Evolutionary conservation across 2,888 invertebrate genomes (phyloP).

Genomic region (Miltochrista miniata): DNA sequence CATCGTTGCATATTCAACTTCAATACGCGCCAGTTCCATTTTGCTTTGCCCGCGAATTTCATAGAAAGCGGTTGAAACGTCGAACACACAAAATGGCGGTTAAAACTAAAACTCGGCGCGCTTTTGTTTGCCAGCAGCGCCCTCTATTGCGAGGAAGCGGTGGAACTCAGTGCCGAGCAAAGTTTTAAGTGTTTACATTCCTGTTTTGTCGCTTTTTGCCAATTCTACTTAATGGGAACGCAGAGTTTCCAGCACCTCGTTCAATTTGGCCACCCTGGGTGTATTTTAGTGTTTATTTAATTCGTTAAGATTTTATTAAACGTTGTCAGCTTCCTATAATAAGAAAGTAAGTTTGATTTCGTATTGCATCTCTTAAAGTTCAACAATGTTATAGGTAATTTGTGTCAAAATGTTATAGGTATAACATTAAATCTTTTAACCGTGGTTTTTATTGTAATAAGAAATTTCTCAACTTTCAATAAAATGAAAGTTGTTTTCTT

Average conservation of each 20-base stretch:
- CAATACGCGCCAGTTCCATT: slow-evolving; percentile 61
- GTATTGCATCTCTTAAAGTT: too few relatives aligned
- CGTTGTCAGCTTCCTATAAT: slow-evolving; percentile 34
- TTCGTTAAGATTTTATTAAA: slow-evolving; percentile 51
- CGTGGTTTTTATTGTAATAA: too few relatives aligned
- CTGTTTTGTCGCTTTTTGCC: slow-evolving; percentile 80
- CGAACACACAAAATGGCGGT: slow-evolving; percentile 67
- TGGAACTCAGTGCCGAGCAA: slow-evolving; percentile 63
- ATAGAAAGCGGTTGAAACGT: slow-evolving; percentile 64
- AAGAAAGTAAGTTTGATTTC: slow-evolving; percentile 35
- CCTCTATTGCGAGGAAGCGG: slow-evolving; percentile 65
- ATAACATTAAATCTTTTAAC: too few relatives aligned
- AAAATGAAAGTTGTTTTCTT: too few relatives aligned
- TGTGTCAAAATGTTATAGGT: too few relatives aligned
- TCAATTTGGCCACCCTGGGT: slow-evolving; percentile 61
- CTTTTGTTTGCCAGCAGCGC: slow-evolving; percentile 75
- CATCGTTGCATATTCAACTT: slow-evolving; percentile 74
- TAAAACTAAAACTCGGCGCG: slow-evolving; percentile 65
- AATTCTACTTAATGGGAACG: slow-evolving; percentile 76
- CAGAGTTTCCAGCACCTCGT: slow-evolving; percentile 66
- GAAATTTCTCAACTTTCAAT: too few relatives aligned
- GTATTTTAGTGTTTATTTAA: slow-evolving; percentile 69
- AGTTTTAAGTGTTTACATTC: slow-evolving; percentile 82
- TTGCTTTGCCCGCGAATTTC: slow-evolving; percentile 59
- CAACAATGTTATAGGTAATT: too few relatives aligned